Conservation (phyloP, 2,113 vertebrate genomes). For the Macquaria australasica region DNA sequence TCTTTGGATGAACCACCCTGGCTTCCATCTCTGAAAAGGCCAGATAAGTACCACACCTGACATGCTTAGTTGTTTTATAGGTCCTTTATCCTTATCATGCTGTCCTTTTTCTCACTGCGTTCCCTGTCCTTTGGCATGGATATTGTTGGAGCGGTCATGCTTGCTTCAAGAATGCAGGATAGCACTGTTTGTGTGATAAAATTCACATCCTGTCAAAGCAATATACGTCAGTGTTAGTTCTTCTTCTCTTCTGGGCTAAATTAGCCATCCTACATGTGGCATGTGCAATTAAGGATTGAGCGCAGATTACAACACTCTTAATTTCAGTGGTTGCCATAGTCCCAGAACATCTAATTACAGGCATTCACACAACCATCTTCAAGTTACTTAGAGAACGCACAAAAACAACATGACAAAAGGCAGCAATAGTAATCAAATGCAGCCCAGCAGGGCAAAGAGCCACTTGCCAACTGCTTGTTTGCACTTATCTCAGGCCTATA, state of each 20-base stretch:
- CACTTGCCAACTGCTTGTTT: constrained; percentile 48
- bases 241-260: constrained; percentile 52
- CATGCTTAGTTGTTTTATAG: constrained; percentile 23
- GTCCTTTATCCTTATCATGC: constrained; percentile 15
- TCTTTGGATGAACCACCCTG: constrained; percentile 16
- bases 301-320: constrained; percentile 68
- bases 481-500: constrained; percentile 47
- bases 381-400: constrained; percentile 47
- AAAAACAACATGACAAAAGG: constrained; percentile 59
- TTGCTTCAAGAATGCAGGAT: constrained; percentile 15
- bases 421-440: constrained; percentile 50
- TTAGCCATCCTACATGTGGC: constrained; percentile 56
- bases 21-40: constrained; percentile 41
- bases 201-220: constrained; percentile 29
- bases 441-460: constrained; percentile 45
- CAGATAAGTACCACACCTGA: constrained; percentile 42
- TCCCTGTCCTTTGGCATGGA: constrained; percentile 10
- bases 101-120: constrained; percentile 1
- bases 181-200: constrained; percentile 14
- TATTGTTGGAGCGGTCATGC: constrained; percentile 20
- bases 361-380: constrained; percentile 58
- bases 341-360: constrained; percentile 75
- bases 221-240: constrained; percentile 37
- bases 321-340: constrained; percentile 57
- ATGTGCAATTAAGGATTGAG: constrained; percentile 58